Evolutionary conservation across 2,888 invertebrate genomes (phyloP), one percentile per base, ranked within the genome.

Genomic region (Eupithecia abbreviata): DNA sequence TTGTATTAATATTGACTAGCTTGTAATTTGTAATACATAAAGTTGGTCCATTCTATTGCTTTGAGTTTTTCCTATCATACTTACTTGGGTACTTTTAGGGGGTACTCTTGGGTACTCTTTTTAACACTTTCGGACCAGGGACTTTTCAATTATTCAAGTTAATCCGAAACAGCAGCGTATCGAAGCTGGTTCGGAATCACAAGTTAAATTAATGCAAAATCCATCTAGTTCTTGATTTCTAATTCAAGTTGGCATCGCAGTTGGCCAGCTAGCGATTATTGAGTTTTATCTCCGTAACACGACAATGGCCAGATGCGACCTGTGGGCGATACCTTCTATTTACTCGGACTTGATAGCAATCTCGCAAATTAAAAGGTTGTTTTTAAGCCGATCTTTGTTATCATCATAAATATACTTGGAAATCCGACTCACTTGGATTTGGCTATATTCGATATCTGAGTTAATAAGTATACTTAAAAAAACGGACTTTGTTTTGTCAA

Each of bases 261-360:
- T 90, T 93, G 92, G 89, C 85, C 83, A 86, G 87, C 86, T 84
- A 86, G 87, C 91, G 90, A 90, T 92, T 93, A 93, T 93, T 92
- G 92, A 93, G 92, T 93, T 93, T 89, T 87, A 90, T 88, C 89
- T 88, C 90, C 89, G 90, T 93, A 92, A 93, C 92, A 90, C 89
- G 85, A 86, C 88, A 84, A 88, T 84, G 86, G 89, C 90, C 93
- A 93, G 92, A 89, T 92, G 93, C 81, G 91, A 81, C 75, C 72
- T 86, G 88, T 89, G 87, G 90, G 90, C 89, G 90, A 92, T 92
- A 86, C 88, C 88, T 90, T 86, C 89, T 89, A 88, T 91, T 88
- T 89, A 90, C 87, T 87, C 82, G 83, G 83, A 78, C 43, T 49
- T 51, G 49, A 76, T 49, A 69, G 69, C 47, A 45, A 49, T 45